phyloP scores from a whole-genome alignment of 2,888 invertebrate genomes.

The Plagodis pulveraria region DNA sequence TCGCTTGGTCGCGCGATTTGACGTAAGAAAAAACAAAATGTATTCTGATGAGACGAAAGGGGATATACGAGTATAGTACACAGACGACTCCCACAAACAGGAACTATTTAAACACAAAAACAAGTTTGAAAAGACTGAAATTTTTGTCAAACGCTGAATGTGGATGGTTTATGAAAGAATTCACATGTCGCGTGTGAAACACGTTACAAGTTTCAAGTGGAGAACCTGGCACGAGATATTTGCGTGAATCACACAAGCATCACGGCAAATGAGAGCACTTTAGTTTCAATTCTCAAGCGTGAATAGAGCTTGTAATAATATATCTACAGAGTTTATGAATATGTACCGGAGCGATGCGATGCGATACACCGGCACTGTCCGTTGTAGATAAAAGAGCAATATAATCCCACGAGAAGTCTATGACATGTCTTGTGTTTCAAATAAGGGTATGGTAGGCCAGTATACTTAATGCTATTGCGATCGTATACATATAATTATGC shows the following conservation, averaged over 20 bases:
- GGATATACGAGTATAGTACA: constrained; percentile 20
- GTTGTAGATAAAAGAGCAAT: constrained; percentile 49
- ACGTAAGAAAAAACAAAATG: constrained; percentile 41
- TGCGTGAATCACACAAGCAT: constrained; percentile 56
- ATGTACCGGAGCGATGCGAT: constrained; percentile 28
- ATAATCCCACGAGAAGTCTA: constrained; percentile 63
- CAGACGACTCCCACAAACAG: constrained; percentile 8
- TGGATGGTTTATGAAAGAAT: constrained; percentile 55
- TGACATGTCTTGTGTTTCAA: constrained; percentile 54
- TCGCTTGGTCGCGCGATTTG: constrained; percentile 29
- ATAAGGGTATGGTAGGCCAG: constrained; percentile 61
- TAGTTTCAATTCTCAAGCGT: constrained; percentile 31
- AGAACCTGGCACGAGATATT: constrained; percentile 61
- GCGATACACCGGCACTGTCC: constrained; percentile 41
- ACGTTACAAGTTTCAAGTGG: constrained; percentile 53
- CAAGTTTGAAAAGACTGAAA: constrained; percentile 14
- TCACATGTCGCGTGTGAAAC: constrained; percentile 48
- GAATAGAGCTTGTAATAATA: constrained; percentile 32
- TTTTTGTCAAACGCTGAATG: constrained; percentile 39
- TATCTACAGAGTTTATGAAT: constrained; percentile 35
- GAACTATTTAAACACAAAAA: constrained; percentile 21
- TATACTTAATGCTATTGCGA: constrained; percentile 52
- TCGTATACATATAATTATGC: constrained; percentile 44
- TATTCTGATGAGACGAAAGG: constrained; percentile 18
- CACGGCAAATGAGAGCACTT: constrained; percentile 31